phyloP scores from a whole-genome alignment of 2,797 vertebrate genomes.

The Bovichtus variegatus region DNA sequence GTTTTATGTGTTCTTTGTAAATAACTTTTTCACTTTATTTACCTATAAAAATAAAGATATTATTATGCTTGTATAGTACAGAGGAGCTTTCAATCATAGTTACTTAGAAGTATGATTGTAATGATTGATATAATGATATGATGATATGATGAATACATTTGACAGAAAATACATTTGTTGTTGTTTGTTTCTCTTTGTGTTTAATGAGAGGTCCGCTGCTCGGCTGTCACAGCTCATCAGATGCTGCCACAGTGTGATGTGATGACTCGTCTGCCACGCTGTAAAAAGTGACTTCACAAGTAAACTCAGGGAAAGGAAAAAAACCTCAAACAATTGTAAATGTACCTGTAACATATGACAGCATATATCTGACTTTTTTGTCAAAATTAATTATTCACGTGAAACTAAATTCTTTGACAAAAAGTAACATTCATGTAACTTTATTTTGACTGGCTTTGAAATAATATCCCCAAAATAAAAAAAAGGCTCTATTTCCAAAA shows the following conservation, averaged over 20 bases:
- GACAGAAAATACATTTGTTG: too few species aligned
- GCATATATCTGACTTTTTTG: background rate
- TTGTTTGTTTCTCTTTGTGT: conserved; percentile 12
- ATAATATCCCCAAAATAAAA: background rate
- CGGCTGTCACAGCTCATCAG: conserved; percentile 22
- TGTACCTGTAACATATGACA: background rate
- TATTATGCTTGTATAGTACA: too few species aligned
- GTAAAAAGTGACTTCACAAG: conserved; percentile 13
- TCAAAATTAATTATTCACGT: background rate
- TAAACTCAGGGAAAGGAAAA: background rate
- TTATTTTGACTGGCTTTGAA: background rate
- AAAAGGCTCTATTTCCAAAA: too few species aligned
- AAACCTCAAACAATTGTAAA: background rate
- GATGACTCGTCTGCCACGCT: conserved; percentile 6
- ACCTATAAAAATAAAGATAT: too few species aligned
- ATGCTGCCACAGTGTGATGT: background rate
- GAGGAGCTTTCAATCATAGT: too few species aligned
- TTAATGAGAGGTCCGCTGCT: conserved; percentile 34
- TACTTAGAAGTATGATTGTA: too few species aligned
- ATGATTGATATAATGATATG: too few species aligned
- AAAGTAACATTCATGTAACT: background rate
- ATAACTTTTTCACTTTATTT: too few species aligned
- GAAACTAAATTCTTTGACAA: background rate
- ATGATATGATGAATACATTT: too few species aligned
- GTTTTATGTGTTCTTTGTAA: too few species aligned